Evolutionary conservation across 2,797 vertebrate genomes (phyloP), one percentile per base, ranked within the genome.

Genomic region (Taenioides sp.): DNA sequence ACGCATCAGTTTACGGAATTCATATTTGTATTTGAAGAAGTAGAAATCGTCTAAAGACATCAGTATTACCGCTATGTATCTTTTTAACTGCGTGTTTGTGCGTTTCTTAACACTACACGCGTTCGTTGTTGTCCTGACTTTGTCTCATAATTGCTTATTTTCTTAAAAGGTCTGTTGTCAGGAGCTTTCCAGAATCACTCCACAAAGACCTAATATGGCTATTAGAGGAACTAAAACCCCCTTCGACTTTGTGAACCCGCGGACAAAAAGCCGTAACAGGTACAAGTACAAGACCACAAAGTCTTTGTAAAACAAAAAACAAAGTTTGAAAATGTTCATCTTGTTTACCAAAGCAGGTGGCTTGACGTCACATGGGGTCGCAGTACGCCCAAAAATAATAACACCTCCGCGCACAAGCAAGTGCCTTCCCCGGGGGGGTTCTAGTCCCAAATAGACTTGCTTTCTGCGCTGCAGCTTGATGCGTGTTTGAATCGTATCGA

Each of bases 341-440:
- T 86, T 95, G 93, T 96, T 97, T 93, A 95, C 49, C 93, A 87
- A 72, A 93, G 95, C 94, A 96, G 96, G 96, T 97, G 95, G 94
- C 94, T 86, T 94, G 88, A 95, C 93, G 95, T 95, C 95, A 95
- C 93, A 90, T 76, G 87, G 78, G 92, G 94, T 94, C 93, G 92
- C 92, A 93, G 91, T 82, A 80, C 91, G 58, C 92, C 89, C 79
- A 86, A 93, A 89, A 94, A 90, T 85, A 90, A 94, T 75, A 88
- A 89, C 77, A 79, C 89, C 89, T 92, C 88, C 84, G 89, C 89
- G 80, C 76, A 83, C 81, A 87, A 86, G 90, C 85, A 89, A 89
- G 81, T 88, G 85, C 88, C 89, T 92, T 90, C 90, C 90, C 81
- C 37, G 49, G 75, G 77, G 90, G 74, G 65, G 81, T 84, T 94